These are phyloP conservation scores for Rostratula benghalensis DNA, from an alignment of 2,113 vertebrate species.

Conservation along the genomic window DNA sequence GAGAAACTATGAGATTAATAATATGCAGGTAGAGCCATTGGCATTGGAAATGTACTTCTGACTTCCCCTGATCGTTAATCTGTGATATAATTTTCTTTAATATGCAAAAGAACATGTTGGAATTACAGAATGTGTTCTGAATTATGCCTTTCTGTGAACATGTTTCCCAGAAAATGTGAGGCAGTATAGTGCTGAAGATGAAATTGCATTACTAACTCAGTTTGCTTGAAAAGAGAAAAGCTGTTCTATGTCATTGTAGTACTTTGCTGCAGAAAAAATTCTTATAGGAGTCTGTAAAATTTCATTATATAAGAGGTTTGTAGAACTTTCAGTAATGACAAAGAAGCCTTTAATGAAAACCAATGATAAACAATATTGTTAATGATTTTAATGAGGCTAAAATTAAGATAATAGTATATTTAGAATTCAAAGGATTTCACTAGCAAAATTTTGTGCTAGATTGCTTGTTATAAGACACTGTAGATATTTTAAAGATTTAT, in stretches of 20 bases:
- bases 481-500: background rate
- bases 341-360: background rate
- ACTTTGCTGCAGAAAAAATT: background rate
- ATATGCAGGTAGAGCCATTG: background rate
- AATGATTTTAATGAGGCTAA: background rate
- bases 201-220: background rate
- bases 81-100: constrained; percentile 1
- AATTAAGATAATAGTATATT: background rate
- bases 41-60: constrained; percentile 15
- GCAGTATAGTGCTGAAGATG: background rate
- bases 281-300: background rate
- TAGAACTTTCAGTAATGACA: background rate
- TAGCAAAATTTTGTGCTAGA: background rate
- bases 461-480: background rate
- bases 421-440: background rate
- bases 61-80: background rate
- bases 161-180: background rate
- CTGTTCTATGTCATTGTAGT: background rate
- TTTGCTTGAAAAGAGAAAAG: background rate
- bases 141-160: background rate
- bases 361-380: background rate
- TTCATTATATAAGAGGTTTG: background rate
- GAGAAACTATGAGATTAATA: background rate
- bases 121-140: constrained; percentile 28
- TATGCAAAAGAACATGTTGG: background rate